Conservation (phyloP, 2,797 vertebrate species). For the Mus minutoides region DNA sequence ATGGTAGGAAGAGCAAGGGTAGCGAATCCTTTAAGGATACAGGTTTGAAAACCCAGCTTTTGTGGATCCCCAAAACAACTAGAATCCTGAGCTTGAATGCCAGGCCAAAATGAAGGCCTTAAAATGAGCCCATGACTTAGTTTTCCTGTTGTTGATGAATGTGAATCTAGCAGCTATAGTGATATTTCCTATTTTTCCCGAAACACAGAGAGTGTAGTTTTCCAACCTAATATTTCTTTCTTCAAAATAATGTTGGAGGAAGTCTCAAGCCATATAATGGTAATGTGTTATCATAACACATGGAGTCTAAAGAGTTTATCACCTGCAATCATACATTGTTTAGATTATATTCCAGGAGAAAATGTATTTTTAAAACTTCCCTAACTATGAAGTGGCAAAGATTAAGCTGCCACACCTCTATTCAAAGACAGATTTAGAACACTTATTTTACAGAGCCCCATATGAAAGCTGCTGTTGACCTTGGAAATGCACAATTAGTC, state of each 20-base stretch:
- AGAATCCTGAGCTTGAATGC: slow-evolving; percentile 19
- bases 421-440: slow-evolving; percentile 6
- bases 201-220: slow-evolving; percentile 23
- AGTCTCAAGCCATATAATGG: slow-evolving; percentile 31
- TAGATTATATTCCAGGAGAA: slow-evolving; percentile 64
- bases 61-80: not conserved
- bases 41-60: not conserved
- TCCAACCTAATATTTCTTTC: slow-evolving; percentile 11
- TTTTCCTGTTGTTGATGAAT: slow-evolving; percentile 44
- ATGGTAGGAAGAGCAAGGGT: not conserved
- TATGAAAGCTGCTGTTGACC: slow-evolving; percentile 18
- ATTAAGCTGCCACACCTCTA: slow-evolving; percentile 19
- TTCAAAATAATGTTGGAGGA: slow-evolving; percentile 46
- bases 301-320: slow-evolving; percentile 18
- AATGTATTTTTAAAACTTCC: slow-evolving; percentile 45
- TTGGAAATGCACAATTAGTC: slow-evolving; percentile 23
- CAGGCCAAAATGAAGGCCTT: not conserved
- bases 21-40: not conserved
- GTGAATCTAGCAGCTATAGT: not conserved
- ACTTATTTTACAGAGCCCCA: slow-evolving; percentile 15
- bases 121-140: slow-evolving; percentile 11
- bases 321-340: slow-evolving; percentile 35
- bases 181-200: slow-evolving; percentile 56
- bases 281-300: slow-evolving; percentile 50
- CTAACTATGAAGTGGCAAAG: slow-evolving; percentile 41